A percentile compares a stretch with the other conserved stretches of the same genome.
phyloP scores from a whole-genome alignment of 2,113 vertebrate genomes.

The Bostrychus sinensis region DNA sequence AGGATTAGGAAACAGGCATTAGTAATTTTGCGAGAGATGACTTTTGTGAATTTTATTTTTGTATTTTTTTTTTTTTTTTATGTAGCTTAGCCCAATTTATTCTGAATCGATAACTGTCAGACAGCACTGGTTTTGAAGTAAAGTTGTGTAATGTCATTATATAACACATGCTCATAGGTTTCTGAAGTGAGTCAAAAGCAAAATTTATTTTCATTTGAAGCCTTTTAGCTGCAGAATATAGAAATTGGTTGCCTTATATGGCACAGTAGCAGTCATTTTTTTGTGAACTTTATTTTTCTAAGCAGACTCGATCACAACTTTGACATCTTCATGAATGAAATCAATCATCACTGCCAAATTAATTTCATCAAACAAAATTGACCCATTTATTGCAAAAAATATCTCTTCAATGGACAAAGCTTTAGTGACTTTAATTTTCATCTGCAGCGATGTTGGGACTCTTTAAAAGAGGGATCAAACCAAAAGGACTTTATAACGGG shows the following conservation, averaged over 20 bases:
- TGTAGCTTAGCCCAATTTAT: too few relatives aligned
- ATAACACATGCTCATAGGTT: constrained; percentile 3
- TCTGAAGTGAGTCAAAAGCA: constrained; percentile 9
- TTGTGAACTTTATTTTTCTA: too few relatives aligned
- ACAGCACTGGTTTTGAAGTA: constrained; percentile 12
- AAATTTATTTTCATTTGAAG: constrained; percentile 8
- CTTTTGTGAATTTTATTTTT: not conserved
- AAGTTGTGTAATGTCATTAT: constrained; percentile 25
- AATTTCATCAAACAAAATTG: too few relatives aligned
- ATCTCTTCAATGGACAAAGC: not conserved
- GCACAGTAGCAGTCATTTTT: not conserved
- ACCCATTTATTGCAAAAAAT: too few relatives aligned
- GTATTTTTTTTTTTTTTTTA: not conserved
- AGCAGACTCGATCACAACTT: too few relatives aligned
- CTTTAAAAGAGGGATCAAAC: not conserved
- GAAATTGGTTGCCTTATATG: not conserved
- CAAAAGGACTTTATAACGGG: not conserved
- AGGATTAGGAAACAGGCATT: constrained; percentile 9
- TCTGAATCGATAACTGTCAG: constrained; percentile 1
- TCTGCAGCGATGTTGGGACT: not conserved
- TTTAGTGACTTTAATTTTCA: too few relatives aligned
- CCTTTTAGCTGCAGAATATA: not conserved
- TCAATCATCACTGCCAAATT: too few relatives aligned
- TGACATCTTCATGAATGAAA: too few relatives aligned
- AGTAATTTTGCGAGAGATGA: not conserved